Conservation (phyloP, 2,113 vertebrate species). For the Passer montanus region DNA sequence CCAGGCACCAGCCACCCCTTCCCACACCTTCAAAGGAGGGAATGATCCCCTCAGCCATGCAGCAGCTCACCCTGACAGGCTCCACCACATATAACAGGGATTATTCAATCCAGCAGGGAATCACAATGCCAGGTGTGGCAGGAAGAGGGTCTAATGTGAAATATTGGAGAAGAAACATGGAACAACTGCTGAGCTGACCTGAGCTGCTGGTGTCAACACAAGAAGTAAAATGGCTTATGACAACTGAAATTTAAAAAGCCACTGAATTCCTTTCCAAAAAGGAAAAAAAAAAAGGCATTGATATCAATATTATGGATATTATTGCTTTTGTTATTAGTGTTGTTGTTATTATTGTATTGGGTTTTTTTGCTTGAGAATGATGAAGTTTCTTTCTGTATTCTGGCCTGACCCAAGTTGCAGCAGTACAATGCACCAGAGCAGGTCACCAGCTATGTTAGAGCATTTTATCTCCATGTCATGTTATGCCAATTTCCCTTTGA, state of each 20-base stretch:
- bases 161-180: background rate
- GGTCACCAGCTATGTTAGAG: background rate
- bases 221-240: background rate
- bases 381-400: background rate
- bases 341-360: background rate
- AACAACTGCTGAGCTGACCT: background rate
- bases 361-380: background rate
- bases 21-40: rapidly evolving
- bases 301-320: too few relatives aligned
- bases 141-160: background rate
- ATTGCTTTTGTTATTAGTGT: background rate
- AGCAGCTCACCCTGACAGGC: background rate
- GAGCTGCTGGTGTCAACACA: background rate
- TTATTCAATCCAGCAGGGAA: background rate
- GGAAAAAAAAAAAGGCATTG: too few relatives aligned
- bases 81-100: rapidly evolving
- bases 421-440: background rate
- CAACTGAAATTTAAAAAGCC: background rate
- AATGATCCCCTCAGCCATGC: rapidly evolving
- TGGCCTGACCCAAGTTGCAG: background rate
- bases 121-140: rapidly evolving
- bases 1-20: background rate
- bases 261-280: background rate
- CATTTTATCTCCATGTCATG: background rate
- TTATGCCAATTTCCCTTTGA: background rate